Evolutionary conservation across 2,797 vertebrate genomes (phyloP).

Genomic region (Sebastes ruberrimus): DNA sequence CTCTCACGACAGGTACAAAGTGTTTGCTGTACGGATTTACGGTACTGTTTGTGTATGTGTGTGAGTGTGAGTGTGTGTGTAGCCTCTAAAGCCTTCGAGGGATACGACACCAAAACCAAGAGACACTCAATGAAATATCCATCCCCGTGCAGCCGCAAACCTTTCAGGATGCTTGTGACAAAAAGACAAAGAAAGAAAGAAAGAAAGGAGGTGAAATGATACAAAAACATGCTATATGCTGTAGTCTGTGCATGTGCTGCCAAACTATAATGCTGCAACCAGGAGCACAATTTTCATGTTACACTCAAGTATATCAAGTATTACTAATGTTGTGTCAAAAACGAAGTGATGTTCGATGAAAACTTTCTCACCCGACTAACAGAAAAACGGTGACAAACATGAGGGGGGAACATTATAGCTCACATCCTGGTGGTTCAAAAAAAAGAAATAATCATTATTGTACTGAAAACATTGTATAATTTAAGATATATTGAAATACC

Average conservation of each 20-base stretch:
- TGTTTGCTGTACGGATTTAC: slow-evolving; percentile 62
- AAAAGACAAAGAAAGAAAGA: not conserved
- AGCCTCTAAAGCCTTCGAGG: slow-evolving; percentile 55
- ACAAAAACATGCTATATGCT: slow-evolving; percentile 53
- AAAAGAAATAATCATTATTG: slow-evolving; percentile 79
- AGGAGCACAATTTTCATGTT: slow-evolving; percentile 82
- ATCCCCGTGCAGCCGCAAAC: slow-evolving; percentile 27
- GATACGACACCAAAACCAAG: slow-evolving; percentile 48
- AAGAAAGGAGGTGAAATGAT: slow-evolving; percentile 33
- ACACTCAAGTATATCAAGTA: slow-evolving; percentile 70
- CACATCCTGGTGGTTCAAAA: slow-evolving; percentile 74
- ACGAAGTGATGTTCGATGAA: slow-evolving; percentile 50
- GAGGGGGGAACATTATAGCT: slow-evolving; percentile 39
- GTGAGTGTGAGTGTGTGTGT: slow-evolving; percentile 5
- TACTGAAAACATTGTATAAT: slow-evolving; percentile 87
- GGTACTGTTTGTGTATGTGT: slow-evolving; percentile 19
- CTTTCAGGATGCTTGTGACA: slow-evolving; percentile 15
- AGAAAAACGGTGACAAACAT: slow-evolving; percentile 20
- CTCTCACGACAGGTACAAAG: slow-evolving; percentile 68
- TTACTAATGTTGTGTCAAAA: slow-evolving; percentile 74
- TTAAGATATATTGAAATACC: slow-evolving; percentile 88
- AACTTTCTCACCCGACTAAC: slow-evolving; percentile 59
- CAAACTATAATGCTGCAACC: slow-evolving; percentile 78
- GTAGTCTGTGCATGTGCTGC: slow-evolving; percentile 85
- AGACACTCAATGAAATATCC: slow-evolving; percentile 49